Evolutionary conservation across 1,140 invertebrate genomes (phyloP).

Genomic region (Apis laboriosa): DNA sequence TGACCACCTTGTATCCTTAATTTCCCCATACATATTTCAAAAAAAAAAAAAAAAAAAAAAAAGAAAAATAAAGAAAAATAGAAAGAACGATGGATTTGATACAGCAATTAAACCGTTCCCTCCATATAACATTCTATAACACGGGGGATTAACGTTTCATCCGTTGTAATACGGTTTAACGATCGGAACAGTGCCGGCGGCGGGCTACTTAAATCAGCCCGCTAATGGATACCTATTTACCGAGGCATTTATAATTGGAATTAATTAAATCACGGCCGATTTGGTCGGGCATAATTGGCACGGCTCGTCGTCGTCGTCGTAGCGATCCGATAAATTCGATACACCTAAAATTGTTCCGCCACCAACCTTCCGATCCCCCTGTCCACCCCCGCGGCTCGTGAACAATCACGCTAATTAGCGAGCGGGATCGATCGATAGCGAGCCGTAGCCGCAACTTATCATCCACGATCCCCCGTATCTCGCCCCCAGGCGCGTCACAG

Average conservation of each 20-base stretch:
- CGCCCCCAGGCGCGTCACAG: conserved; percentile 3
- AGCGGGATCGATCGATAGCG: conserved; percentile 40
- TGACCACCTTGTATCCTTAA: too few relatives aligned
- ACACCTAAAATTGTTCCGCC: conserved; percentile 12
- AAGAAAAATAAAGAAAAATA: too few relatives aligned
- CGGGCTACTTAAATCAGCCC: not conserved
- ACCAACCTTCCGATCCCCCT: not conserved
- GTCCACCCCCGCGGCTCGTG: not conserved
- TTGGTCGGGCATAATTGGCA: conserved; percentile 22
- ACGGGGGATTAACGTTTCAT: not conserved
- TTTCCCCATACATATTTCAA: too few relatives aligned
- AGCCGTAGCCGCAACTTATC: not conserved
- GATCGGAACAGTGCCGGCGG: not conserved
- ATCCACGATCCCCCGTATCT: conserved; percentile 1
- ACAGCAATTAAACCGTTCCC: not conserved
- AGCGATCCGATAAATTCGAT: conserved; percentile 30
- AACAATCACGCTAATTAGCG: conserved; percentile 70
- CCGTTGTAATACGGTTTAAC: conserved; percentile 6
- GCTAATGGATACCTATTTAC: conserved; percentile 22
- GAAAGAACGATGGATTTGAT: not conserved
- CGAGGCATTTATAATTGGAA: conserved; percentile 16
- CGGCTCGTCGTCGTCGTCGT: not conserved
- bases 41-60: too few relatives aligned
- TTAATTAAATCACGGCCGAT: conserved; percentile 32
- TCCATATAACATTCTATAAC: not conserved